Percentiles rank a stretch among this genome's conserved stretches.
phyloP scores from a whole-genome alignment of 2,113 vertebrate genomes.

The Apistogramma diplotaenia region DNA sequence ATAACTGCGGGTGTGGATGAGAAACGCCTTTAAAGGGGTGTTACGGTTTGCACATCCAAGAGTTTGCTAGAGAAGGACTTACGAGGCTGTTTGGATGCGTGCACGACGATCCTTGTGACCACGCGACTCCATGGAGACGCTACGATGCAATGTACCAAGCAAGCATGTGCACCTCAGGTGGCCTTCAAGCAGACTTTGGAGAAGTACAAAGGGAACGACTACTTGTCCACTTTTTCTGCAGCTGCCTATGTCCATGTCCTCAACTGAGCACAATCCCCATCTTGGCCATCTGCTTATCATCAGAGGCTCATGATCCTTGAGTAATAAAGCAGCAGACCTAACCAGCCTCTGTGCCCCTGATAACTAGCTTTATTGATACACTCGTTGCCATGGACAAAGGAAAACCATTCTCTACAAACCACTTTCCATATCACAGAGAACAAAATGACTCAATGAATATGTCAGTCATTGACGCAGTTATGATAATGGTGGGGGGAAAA shows the following conservation, averaged over 20 bases:
- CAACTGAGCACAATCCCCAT: neutral
- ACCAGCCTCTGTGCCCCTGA: neutral
- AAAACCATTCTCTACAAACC: neutral
- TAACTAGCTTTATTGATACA: neutral
- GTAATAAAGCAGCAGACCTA: neutral
- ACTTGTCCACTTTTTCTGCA: neutral
- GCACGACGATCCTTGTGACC: neutral
- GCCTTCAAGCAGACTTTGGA: neutral
- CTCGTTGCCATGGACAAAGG: neutral
- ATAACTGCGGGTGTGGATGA: neutral
- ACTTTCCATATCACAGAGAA: neutral
- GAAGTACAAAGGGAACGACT: neutral
- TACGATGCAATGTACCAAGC: neutral
- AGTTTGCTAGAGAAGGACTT: neutral
- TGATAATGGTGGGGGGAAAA: no score
- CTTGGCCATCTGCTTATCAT: neutral
- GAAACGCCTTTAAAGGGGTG: neutral
- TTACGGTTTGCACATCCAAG: neutral
- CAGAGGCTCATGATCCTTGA: neutral
- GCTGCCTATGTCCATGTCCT: neutral
- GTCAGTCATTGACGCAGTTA: neutral
- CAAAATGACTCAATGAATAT: neutral
- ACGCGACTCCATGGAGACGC: neutral
- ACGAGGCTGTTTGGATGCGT: neutral
- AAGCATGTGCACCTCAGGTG: neutral